Percentiles rank a stretch among this genome's conserved stretches.
These are phyloP conservation scores for Desmophyllum pertusum DNA, from an alignment of 92 coral and sea anemone species.

Conservation along the genomic window DNA sequence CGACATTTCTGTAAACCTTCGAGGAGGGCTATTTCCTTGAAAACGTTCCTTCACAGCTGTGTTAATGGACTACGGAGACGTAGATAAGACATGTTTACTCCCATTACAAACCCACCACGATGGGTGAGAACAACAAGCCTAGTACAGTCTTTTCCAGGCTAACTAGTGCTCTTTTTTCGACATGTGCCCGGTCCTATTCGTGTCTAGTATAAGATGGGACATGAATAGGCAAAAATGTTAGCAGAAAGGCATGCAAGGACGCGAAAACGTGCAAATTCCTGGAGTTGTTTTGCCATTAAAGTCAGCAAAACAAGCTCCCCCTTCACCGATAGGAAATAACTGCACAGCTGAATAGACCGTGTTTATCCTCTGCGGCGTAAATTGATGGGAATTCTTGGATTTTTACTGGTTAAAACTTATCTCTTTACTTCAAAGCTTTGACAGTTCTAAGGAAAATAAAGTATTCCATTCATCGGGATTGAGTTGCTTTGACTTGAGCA, in stretches of 20 bases:
- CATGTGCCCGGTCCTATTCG: not conserved
- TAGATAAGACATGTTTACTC: constrained; percentile 7
- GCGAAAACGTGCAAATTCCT: constrained; percentile 4
- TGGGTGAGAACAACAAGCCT: not conserved
- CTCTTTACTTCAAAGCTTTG: constrained; percentile 43
- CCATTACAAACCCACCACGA: not conserved
- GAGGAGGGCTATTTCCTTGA: not conserved
- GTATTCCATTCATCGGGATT: constrained; percentile 21
- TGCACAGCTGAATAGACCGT: constrained; percentile 25
- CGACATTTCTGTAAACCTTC: not conserved
- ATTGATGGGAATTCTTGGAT: constrained; percentile 24
- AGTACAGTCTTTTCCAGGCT: not conserved
- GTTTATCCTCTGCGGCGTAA: constrained; percentile 27
- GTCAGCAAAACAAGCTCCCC: constrained; percentile 22
- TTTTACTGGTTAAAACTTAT: constrained; percentile 56
- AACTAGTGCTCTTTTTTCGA: not conserved
- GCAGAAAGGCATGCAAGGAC: not conserved
- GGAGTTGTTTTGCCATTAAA: not conserved
- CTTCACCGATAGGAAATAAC: constrained; percentile 11
- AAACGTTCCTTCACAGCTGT: constrained; percentile 11
- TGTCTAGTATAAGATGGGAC: not conserved
- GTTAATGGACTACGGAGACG: not conserved
- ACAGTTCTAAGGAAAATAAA: constrained; percentile 42
- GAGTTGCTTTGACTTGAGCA: constrained; percentile 32
- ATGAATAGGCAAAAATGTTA: not conserved